These are phyloP conservation scores for Nomada lathburiana DNA, from an alignment of 2,888 invertebrate species.

Conservation along the genomic window DNA sequence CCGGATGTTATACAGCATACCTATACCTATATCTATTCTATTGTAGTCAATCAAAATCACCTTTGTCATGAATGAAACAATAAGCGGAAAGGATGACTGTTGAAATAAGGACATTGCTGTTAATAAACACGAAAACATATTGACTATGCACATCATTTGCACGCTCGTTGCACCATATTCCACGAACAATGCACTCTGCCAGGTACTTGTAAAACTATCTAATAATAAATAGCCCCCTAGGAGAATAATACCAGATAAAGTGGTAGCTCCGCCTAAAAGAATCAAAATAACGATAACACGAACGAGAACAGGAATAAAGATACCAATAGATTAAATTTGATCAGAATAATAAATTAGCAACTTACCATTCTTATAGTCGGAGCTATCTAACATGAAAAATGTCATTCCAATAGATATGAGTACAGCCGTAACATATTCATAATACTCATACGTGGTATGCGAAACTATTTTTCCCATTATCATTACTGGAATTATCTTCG, in stretches of 20 bases:
- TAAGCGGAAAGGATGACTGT: constrained; percentile 92
- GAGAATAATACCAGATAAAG: constrained; percentile 93
- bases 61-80: constrained; percentile 90
- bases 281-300: background rate
- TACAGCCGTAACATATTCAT: constrained; percentile 96
- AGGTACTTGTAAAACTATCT: constrained; percentile 99
- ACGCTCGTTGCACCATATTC: constrained; percentile 92
- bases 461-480: constrained; percentile 98
- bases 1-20: background rate
- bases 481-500: constrained; percentile 99
- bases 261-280: constrained; percentile 88
- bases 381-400: constrained; percentile 94
- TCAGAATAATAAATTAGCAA: constrained; percentile 5
- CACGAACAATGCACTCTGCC: constrained; percentile 96
- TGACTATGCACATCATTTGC: constrained; percentile 98
- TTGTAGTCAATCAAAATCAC: constrained; percentile 79
- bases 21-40: background rate
- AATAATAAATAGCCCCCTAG: constrained; percentile 96
- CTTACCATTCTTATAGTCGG: constrained; percentile 87
- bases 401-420: constrained; percentile 97
- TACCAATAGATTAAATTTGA: background rate
- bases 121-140: constrained; percentile 95
- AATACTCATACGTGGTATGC: constrained; percentile 92
- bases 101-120: constrained; percentile 94
- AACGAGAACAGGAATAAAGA: background rate